Evolutionary conservation across 2,888 invertebrate species (phyloP).

Genomic region (Muscina levida): DNA sequence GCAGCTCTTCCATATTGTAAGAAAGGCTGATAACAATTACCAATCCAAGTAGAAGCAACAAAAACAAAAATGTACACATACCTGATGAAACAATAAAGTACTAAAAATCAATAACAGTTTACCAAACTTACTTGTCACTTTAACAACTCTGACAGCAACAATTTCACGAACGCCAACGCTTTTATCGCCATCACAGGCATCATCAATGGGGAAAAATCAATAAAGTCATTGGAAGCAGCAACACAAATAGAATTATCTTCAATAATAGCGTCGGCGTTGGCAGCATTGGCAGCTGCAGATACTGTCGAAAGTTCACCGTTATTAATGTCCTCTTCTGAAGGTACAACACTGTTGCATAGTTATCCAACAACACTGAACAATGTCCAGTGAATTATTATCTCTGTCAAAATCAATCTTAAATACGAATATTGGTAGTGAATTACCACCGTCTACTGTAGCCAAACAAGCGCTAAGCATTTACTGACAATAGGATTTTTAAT

Average conservation of each 20-base stretch:
- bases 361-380: constrained; percentile 38
- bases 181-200: constrained; percentile 31
- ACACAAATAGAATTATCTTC: constrained; percentile 48
- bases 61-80: constrained; percentile 39
- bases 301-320: constrained; percentile 48
- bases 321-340: constrained; percentile 44
- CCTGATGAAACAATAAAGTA: constrained; percentile 45
- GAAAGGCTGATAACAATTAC: constrained; percentile 42
- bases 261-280: constrained; percentile 66
- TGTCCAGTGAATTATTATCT: constrained; percentile 54
- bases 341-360: constrained; percentile 36
- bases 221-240: constrained; percentile 50
- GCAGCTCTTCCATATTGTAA: constrained; percentile 44
- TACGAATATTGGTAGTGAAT: constrained; percentile 57
- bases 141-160: constrained; percentile 42
- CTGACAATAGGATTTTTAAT: constrained; percentile 77
- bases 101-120: constrained; percentile 55
- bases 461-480: constrained; percentile 70
- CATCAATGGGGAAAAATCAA: constrained; percentile 29
- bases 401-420: constrained; percentile 53
- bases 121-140: constrained; percentile 53
- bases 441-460: constrained; percentile 60
- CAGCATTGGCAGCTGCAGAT: constrained; percentile 24
- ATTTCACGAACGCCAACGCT: constrained; percentile 30
- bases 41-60: constrained; percentile 29